These are phyloP conservation scores for Actenoides hombroni DNA, from an alignment of 2,113 vertebrate species.

Conservation along the genomic window DNA sequence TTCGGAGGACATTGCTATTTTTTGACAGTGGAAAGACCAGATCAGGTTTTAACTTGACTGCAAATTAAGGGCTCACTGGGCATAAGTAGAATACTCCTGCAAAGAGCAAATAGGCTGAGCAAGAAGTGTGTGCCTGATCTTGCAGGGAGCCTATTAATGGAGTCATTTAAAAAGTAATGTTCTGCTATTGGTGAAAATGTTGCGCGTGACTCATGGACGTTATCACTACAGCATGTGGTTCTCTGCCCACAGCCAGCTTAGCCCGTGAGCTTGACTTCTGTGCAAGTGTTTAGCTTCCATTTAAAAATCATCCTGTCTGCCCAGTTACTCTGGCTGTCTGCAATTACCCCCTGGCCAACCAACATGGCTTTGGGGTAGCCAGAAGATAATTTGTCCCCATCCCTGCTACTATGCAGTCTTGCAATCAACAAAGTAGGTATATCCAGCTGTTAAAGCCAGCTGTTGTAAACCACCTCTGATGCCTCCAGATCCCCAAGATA, in stretches of 20 bases:
- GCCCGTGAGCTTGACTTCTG: not conserved
- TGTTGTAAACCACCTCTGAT: slow-evolving; percentile 36
- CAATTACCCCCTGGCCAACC: not conserved
- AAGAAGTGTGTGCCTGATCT: slow-evolving; percentile 51
- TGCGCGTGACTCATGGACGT: not conserved
- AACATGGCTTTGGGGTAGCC: not conserved
- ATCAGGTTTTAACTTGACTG: slow-evolving; percentile 28
- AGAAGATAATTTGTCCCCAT: not conserved
- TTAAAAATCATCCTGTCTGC: not conserved
- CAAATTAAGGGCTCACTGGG: slow-evolving; percentile 12
- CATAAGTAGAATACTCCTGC: not conserved
- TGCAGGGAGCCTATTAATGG: slow-evolving; percentile 44
- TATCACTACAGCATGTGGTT: not conserved
- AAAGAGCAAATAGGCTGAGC: slow-evolving; percentile 21
- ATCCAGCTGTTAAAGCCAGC: slow-evolving; percentile 33
- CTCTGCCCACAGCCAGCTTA: slow-evolving; percentile 22
- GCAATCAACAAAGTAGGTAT: not conserved
- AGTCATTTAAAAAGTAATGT: slow-evolving; percentile 15
- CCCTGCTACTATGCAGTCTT: not conserved
- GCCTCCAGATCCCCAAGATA: slow-evolving; percentile 16
- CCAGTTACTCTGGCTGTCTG: not conserved
- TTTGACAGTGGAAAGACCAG: slow-evolving; percentile 6
- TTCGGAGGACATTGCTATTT: not conserved
- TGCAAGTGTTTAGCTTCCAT: not conserved
- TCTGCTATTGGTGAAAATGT: not conserved